phyloP scores from a whole-genome alignment of 2,113 vertebrate species.

The Pterocles burchelli region DNA sequence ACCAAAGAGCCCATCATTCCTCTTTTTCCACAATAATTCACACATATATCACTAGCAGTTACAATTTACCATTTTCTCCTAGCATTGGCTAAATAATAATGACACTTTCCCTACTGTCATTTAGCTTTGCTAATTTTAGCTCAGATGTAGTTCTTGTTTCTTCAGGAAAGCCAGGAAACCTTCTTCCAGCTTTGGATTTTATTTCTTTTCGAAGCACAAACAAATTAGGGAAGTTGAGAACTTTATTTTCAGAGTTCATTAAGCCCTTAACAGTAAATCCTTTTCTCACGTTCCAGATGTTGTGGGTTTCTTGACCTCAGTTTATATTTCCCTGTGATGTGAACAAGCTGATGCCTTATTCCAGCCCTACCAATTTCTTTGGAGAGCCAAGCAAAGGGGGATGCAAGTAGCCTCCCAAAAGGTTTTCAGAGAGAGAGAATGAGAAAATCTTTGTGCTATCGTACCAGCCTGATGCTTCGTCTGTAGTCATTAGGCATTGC shows the following conservation, averaged over 20 bases:
- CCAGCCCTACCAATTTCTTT: neutral
- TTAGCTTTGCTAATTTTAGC: conserved; percentile 65
- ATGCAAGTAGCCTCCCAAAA: neutral
- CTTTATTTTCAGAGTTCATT: conserved; percentile 82
- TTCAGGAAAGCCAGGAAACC: conserved; percentile 65
- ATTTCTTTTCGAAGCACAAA: conserved; percentile 77
- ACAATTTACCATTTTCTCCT: conserved; percentile 36
- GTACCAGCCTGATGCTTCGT: neutral
- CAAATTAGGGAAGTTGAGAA: conserved; percentile 80
- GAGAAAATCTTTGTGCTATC: neutral
- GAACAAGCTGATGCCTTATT: conserved; percentile 56
- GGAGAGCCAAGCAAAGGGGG: neutral
- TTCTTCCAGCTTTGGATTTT: conserved; percentile 74
- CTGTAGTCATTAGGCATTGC: neutral
- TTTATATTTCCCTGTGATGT: conserved; percentile 71
- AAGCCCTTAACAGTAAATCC: conserved; percentile 79
- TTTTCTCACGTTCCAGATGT: conserved; percentile 82
- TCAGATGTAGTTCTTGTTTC: conserved; percentile 58
- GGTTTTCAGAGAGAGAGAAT: neutral
- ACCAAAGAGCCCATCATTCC: conserved; percentile 38
- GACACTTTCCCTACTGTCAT: conserved; percentile 16
- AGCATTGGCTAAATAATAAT: conserved; percentile 46
- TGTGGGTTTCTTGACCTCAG: conserved; percentile 76
- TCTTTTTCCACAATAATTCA: conserved; percentile 61
- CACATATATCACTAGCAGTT: conserved; percentile 33